These are phyloP conservation scores for Alethe castanea DNA, from an alignment of 2,113 vertebrate species.

Conservation along the genomic window DNA sequence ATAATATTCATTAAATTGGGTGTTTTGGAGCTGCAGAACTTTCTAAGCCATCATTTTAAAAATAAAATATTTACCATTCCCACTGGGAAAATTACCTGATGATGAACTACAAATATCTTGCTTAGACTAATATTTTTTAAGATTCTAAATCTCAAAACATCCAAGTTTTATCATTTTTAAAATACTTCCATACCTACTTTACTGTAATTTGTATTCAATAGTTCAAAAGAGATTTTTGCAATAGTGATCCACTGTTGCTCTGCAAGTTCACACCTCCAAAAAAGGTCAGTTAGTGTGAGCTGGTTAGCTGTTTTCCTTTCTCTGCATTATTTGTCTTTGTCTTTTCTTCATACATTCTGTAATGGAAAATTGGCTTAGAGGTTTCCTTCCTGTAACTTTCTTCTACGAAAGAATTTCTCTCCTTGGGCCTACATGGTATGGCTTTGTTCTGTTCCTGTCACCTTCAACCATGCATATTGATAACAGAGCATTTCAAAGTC, in stretches of 20 bases:
- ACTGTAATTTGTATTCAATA: not conserved
- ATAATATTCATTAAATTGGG: not conserved
- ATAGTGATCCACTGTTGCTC: not conserved
- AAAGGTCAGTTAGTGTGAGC: not conserved
- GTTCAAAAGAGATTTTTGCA: not conserved
- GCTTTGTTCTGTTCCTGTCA: not conserved
- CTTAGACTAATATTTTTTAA: not conserved
- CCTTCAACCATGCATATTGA: not conserved
- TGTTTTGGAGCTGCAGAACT: not conserved
- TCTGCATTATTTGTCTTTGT: not conserved
- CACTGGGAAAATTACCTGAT: not conserved
- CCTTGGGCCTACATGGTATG: not conserved
- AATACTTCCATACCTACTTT: not conserved
- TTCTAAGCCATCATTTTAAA: not conserved
- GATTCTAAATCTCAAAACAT: not conserved
- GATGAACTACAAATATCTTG: not conserved
- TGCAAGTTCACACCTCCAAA: not conserved
- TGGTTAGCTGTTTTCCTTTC: not conserved
- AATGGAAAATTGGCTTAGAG: not conserved
- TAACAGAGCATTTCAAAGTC: not conserved
- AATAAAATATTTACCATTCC: not conserved
- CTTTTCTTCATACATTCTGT: not conserved
- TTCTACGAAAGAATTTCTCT: not conserved
- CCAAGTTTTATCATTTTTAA: not conserved
- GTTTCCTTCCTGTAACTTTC: not conserved